phyloP scores from a whole-genome alignment of 2,888 invertebrate species.

The Andrena camellia region DNA sequence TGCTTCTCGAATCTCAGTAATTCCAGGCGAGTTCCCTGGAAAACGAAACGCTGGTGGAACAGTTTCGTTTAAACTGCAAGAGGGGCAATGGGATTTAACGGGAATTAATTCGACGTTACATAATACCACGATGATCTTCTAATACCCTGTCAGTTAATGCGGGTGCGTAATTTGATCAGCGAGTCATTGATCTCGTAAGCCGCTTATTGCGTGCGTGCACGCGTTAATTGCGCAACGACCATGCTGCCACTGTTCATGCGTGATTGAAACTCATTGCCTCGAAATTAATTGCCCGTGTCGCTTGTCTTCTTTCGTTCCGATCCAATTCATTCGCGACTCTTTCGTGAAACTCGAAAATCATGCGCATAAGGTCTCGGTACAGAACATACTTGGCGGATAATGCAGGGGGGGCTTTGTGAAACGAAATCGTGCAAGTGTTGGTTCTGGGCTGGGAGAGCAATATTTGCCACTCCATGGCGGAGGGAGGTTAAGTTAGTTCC shows the following conservation, averaged over 20 bases:
- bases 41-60: not conserved
- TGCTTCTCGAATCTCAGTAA: not conserved
- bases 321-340: too few relatives aligned
- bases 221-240: constrained; percentile 39
- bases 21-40: not conserved
- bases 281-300: constrained; percentile 7
- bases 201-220: constrained; percentile 47
- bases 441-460: not conserved
- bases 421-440: not conserved
- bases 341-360: too few relatives aligned
- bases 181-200: constrained; percentile 58
- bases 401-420: not conserved
- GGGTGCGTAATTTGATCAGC: constrained; percentile 68
- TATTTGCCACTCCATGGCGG: not conserved
- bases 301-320: constrained; percentile 1
- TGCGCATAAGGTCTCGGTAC: too few relatives aligned
- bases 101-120: constrained; percentile 47
- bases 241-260: constrained; percentile 5
- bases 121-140: constrained; percentile 57
- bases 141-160: constrained; percentile 62
- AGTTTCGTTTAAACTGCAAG: constrained; percentile 9
- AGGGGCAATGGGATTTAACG: constrained; percentile 14
- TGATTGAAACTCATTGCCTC: constrained; percentile 51
- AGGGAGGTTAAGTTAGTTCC: constrained; percentile 8
- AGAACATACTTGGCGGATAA: not conserved